Evolutionary conservation across 2,797 vertebrate genomes (phyloP), one percentile per base, ranked within the genome.

Genomic region (Okamejei kenojei): DNA sequence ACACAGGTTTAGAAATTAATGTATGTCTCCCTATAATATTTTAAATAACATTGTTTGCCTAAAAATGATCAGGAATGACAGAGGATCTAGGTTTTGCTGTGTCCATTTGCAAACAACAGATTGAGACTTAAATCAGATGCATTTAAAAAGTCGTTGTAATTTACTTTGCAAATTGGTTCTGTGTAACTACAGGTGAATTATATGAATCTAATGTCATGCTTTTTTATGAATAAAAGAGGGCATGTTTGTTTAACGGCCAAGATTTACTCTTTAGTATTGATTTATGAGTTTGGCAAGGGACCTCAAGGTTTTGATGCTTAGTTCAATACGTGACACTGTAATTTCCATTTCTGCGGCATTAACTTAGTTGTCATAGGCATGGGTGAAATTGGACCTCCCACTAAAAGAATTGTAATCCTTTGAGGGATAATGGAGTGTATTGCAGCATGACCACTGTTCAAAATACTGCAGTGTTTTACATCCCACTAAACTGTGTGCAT

Each of bases 321-420:
- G 76, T 92, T 92, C 76, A 92, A 92, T 92, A 26, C 71, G 54
- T 76, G 71, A 90, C 38, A 92, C 90, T 74, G 90, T 74, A 29
- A 92, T 92, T 92, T 92, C 38, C 71, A 92, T 92, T 91, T 92
- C 21, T 54, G 71, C 35, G 54, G 38, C 76, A 74, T 92, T 91
- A 76, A 74, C 90, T 91, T 91, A 91, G 74, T 91, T 91, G 68
- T 54, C 90, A 76, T 92, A 26, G 11, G 13, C 90, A 54, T 58
- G 26, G 38, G 8, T 54, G 65, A 92, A 74, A 58, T 76, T 29
- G 71, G 35, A 92, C 90, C 90, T 92, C 71, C 90, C 68, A 92
- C 58, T 58, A 54, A 54, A 45, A 92, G 90, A 26, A 74, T 76
- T 38, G 29, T 76, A 92, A 92, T 71, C 71, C 71, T 45, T 92